These are phyloP conservation scores for Anser cygnoides DNA, from an alignment of 2,113 vertebrate species.

Conservation along the genomic window DNA sequence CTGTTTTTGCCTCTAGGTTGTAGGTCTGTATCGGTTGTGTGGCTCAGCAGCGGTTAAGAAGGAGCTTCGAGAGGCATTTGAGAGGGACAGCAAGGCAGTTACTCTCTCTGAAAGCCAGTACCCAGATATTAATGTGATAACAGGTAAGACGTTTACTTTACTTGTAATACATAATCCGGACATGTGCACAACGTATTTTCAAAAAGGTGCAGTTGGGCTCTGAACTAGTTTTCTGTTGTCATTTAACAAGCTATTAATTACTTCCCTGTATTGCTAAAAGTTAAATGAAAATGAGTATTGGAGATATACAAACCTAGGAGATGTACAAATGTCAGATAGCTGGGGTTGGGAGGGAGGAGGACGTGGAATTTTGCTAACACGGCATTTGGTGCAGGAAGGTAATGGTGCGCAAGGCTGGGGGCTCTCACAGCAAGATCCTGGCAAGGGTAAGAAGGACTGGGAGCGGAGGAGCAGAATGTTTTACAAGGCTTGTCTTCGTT, in stretches of 20 bases:
- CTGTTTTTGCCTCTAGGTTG: slow-evolving; percentile 82
- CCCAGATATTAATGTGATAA: slow-evolving; percentile 97
- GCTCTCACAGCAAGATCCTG: neutral
- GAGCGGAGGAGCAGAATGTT: neutral
- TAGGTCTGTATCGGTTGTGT: slow-evolving; percentile 95
- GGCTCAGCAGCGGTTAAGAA: slow-evolving; percentile 97
- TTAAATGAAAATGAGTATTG: neutral
- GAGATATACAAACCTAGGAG: too few relatives aligned
- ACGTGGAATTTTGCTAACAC: neutral
- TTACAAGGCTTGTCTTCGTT: neutral
- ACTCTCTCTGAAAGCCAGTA: slow-evolving; percentile 90
- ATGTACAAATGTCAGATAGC: too few relatives aligned
- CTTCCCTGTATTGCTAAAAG: neutral
- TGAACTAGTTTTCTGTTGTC: neutral
- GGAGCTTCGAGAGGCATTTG: slow-evolving; percentile 95
- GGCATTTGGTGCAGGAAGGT: neutral
- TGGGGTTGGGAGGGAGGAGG: neutral
- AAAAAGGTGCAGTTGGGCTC: neutral
- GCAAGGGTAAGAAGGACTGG: neutral
- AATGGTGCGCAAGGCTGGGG: neutral
- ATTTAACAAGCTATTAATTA: neutral
- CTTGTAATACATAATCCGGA: neutral
- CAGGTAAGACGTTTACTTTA: slow-evolving; percentile 83
- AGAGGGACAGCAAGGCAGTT: slow-evolving; percentile 88
- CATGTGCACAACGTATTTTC: fast-evolving